A percentile compares a stretch with the other conserved stretches of the same genome.
Evolutionary conservation across 2,797 vertebrate genomes (phyloP).

Genomic region (Rhinoraja longicauda): DNA sequence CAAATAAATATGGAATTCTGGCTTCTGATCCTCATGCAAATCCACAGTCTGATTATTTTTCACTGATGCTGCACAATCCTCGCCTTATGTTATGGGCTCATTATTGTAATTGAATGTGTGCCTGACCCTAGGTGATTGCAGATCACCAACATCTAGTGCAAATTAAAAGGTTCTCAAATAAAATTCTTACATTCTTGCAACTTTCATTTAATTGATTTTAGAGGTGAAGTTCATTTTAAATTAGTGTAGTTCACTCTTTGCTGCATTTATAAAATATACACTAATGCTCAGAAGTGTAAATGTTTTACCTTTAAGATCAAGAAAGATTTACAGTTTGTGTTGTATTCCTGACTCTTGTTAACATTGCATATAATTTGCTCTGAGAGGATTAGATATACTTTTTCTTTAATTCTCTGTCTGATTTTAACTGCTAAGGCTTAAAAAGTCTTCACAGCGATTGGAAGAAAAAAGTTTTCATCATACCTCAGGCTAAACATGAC

Average conservation of each 20-base stretch:
- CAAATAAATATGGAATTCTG: neutral
- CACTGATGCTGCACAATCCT: constrained; percentile 9
- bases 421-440: neutral
- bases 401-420: neutral
- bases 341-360: neutral
- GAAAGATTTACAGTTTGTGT: constrained; percentile 8
- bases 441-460: constrained; percentile 16
- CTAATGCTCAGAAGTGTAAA: neutral
- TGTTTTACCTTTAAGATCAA: constrained; percentile 4
- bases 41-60: neutral
- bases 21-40: neutral
- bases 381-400: neutral
- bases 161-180: neutral
- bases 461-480: neutral
- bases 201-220: constrained; percentile 16
- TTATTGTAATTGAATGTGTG: constrained; percentile 18
- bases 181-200: constrained; percentile 4
- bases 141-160: constrained; percentile 13
- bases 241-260: constrained; percentile 2
- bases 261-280: neutral
- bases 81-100: neutral
- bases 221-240: constrained; percentile 9
- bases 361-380: neutral
- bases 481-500: constrained; percentile 22
- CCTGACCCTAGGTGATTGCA: constrained; percentile 13